phyloP scores from a whole-genome alignment of 2,797 vertebrate genomes.

The Rallus crepitans region DNA sequence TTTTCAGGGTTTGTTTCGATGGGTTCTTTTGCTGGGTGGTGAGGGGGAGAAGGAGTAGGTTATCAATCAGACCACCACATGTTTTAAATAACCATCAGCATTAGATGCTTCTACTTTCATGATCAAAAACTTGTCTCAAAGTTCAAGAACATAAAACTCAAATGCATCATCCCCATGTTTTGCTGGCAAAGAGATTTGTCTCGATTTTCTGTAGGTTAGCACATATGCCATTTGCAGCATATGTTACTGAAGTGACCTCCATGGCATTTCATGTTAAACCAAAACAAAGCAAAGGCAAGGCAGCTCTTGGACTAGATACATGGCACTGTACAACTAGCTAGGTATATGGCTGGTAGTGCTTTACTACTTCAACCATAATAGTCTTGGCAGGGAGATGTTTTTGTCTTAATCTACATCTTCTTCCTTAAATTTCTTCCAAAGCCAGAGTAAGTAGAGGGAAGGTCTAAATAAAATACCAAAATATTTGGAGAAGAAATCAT shows the following conservation, averaged over 20 bases:
- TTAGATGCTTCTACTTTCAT: not conserved
- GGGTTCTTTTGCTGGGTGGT: not conserved
- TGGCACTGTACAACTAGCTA: not conserved
- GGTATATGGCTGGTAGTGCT: not conserved
- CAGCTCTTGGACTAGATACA: not conserved
- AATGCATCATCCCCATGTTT: not conserved
- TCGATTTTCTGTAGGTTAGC: not conserved
- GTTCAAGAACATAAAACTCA: not conserved
- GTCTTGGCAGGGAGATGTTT: not conserved
- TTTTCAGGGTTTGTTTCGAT: not conserved
- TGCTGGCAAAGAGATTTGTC: not conserved
- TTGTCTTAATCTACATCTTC: not conserved
- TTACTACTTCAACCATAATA: not conserved
- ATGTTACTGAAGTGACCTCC: not conserved
- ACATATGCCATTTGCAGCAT: not conserved
- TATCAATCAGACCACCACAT: not conserved
- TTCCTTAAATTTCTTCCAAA: not conserved
- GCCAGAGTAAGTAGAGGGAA: not conserved
- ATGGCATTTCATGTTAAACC: not conserved
- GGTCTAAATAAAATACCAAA: not conserved
- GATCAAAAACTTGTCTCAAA: not conserved
- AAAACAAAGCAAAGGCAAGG: not conserved
- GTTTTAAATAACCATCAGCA: not conserved
- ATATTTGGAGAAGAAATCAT: not conserved
- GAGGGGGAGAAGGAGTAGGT: rapidly evolving